These are phyloP conservation scores for Ischnura elegans DNA, from an alignment of 2,888 invertebrate species.

Conservation along the genomic window DNA sequence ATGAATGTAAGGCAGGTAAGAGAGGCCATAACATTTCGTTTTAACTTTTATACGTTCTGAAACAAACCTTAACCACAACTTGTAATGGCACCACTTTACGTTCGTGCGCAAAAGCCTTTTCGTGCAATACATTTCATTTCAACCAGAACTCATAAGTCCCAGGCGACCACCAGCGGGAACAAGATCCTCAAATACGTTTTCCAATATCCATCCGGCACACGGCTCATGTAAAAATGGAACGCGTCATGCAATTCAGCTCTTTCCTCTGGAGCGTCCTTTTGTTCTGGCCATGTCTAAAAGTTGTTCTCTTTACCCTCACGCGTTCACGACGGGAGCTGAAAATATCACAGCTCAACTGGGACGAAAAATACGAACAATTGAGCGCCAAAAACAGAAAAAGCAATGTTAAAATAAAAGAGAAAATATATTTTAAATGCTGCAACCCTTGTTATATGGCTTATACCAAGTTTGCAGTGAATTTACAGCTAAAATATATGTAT, in stretches of 20 bases:
- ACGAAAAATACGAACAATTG: too few species aligned
- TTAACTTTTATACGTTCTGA: neutral
- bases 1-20: neutral
- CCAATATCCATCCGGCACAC: neutral
- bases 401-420: too few species aligned
- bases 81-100: neutral
- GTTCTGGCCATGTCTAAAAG: neutral
- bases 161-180: neutral
- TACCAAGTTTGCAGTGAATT: too few species aligned
- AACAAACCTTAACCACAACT: neutral
- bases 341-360: too few species aligned
- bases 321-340: neutral
- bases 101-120: constrained; percentile 29
- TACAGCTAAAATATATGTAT: too few species aligned
- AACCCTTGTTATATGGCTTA: too few species aligned
- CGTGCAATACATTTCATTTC: neutral
- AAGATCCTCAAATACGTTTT: neutral
- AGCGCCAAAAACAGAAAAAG: too few species aligned
- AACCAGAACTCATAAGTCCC: neutral
- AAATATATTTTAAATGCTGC: neutral
- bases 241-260: neutral
- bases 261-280: neutral
- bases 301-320: neutral
- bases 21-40: neutral
- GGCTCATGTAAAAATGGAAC: neutral